A percentile compares a stretch with the other conserved stretches of the same genome.
Conservation (phyloP, 2,888 invertebrate genomes). For the Drosophila neoperkinsi region DNA sequence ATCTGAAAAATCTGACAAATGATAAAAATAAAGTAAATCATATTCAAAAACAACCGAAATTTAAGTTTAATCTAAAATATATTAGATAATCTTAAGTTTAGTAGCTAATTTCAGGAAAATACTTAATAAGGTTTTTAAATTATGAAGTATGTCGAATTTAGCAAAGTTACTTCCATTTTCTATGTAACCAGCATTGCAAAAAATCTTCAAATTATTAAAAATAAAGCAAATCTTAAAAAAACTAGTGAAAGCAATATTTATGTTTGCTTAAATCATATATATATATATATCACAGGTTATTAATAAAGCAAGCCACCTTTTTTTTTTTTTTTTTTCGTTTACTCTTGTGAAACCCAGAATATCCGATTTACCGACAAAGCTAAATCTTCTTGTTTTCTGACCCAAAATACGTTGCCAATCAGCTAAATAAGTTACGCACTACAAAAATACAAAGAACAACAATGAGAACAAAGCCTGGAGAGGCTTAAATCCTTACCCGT, state of each 20-base stretch:
- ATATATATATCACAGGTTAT: background rate
- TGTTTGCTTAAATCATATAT: background rate
- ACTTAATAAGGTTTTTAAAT: background rate
- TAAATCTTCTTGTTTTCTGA: slow-evolving; percentile 27
- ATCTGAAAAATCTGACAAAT: too few species aligned
- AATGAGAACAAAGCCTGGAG: slow-evolving; percentile 18
- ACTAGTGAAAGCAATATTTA: background rate
- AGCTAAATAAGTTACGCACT: slow-evolving; percentile 18
- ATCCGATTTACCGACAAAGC: slow-evolving; percentile 44
- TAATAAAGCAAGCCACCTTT: background rate
- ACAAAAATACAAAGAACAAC: slow-evolving; percentile 12
- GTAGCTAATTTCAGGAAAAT: background rate
- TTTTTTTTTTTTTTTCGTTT: background rate
- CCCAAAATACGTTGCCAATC: slow-evolving; percentile 34
- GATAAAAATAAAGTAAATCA: too few species aligned
- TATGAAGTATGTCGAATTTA: background rate
- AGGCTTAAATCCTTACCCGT: slow-evolving; percentile 17
- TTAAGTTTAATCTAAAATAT: background rate
- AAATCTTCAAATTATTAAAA: background rate
- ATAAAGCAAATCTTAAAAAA: background rate
- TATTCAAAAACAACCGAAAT: background rate
- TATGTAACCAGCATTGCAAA: background rate
- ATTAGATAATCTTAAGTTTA: background rate
- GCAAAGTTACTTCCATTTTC: background rate
- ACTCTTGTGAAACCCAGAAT: background rate